Evolutionary conservation across 2,113 vertebrate genomes (phyloP).

Genomic region (Sinocyclocheilus anshuiensis): DNA sequence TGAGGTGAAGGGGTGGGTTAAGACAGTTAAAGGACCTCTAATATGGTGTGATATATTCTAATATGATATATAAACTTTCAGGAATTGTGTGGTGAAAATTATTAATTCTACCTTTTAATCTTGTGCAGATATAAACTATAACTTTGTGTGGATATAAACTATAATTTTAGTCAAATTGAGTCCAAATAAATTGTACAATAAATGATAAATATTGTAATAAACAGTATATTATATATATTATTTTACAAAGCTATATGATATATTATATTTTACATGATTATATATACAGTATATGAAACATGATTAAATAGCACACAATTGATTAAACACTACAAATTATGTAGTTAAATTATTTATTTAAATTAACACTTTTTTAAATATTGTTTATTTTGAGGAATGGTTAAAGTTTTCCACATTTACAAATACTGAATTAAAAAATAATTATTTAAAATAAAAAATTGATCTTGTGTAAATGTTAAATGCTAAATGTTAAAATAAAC

Average conservation of each 20-base stretch:
- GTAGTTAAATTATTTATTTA: not conserved
- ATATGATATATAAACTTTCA: too few relatives aligned
- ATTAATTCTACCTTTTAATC: not conserved
- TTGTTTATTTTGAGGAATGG: not conserved
- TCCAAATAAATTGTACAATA: not conserved
- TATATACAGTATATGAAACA: too few relatives aligned
- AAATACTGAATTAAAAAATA: not conserved
- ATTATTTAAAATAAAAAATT: not conserved
- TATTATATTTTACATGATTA: too few relatives aligned
- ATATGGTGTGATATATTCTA: too few relatives aligned
- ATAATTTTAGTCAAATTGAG: not conserved
- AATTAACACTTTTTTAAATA: not conserved
- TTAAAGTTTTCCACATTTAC: not conserved
- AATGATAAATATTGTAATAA: too few relatives aligned
- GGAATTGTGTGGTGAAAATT: too few relatives aligned
- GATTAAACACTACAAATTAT: not conserved
- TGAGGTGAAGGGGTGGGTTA: too few relatives aligned
- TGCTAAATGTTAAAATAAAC: too few relatives aligned
- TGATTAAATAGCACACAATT: not conserved
- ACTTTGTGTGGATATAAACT: not conserved
- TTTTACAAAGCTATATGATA: too few relatives aligned
- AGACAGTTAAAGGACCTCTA: too few relatives aligned
- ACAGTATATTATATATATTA: too few relatives aligned
- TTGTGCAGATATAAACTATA: not conserved
- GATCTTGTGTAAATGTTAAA: not conserved